phyloP scores from a whole-genome alignment of 2,113 vertebrate genomes.

The Psittacus erithacus region DNA sequence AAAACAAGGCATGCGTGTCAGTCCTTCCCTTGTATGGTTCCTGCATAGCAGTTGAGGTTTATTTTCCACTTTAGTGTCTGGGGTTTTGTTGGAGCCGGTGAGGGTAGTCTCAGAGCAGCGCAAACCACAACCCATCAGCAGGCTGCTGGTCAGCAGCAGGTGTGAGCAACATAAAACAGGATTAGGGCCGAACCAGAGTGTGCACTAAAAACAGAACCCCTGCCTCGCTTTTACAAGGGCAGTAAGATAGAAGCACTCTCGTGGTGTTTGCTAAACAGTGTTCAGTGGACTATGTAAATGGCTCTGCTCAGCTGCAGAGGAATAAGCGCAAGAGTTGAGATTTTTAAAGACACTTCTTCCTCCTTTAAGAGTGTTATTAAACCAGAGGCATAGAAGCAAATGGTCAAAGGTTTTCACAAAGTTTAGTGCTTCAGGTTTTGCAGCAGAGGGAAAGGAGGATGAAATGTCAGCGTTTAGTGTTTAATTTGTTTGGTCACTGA shows the following conservation, averaged over 20 bases:
- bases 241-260: slow-evolving; percentile 53
- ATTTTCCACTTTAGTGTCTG: slow-evolving; percentile 19
- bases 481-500: not conserved
- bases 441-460: not conserved
- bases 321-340: not conserved
- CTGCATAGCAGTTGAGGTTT: not conserved
- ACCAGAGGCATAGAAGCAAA: not conserved
- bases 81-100: slow-evolving; percentile 27
- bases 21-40: not conserved
- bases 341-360: slow-evolving; percentile 10
- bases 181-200: slow-evolving; percentile 75
- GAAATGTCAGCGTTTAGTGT: not conserved
- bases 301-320: slow-evolving; percentile 32
- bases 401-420: not conserved
- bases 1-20: not conserved
- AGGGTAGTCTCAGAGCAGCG: slow-evolving; percentile 57
- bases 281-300: slow-evolving; percentile 65
- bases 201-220: slow-evolving; percentile 84
- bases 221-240: slow-evolving; percentile 68
- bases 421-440: not conserved
- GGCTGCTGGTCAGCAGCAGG: slow-evolving; percentile 79
- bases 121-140: slow-evolving; percentile 71
- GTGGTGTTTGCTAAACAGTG: slow-evolving; percentile 79
- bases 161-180: slow-evolving; percentile 87
- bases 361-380: not conserved